A percentile compares a stretch with the other conserved stretches of the same genome.
Conservation (phyloP, 2,113 vertebrate genomes). For the Benitochromis conjunctus region DNA sequence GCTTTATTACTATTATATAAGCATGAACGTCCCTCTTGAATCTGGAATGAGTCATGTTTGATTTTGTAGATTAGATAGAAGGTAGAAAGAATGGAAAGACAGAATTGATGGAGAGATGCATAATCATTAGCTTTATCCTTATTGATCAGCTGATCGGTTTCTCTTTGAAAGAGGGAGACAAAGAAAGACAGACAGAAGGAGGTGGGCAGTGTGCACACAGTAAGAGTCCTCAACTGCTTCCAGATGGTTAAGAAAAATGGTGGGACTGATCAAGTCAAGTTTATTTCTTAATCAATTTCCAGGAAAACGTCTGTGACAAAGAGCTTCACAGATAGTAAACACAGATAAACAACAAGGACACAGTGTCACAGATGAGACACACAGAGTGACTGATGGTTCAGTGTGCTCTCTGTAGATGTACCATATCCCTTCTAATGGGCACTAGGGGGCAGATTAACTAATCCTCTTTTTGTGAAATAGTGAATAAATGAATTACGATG, state of each 20-base stretch:
- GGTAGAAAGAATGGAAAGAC: background rate
- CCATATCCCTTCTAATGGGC: conserved; percentile 20
- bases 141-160: background rate
- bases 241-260: conserved; percentile 20
- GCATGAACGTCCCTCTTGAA: background rate
- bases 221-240: conserved; percentile 12
- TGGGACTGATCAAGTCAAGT: conserved; percentile 13
- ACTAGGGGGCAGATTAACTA: conserved; percentile 20
- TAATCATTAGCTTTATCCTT: background rate
- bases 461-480: conserved; percentile 2
- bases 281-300: conserved; percentile 38
- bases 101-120: background rate
- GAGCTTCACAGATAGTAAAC: conserved; percentile 21
- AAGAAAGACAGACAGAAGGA: background rate
- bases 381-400: conserved; percentile 6
- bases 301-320: conserved; percentile 26
- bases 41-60: background rate
- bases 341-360: conserved; percentile 35
- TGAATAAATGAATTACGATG: conserved; percentile 20
- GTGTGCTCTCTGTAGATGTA: background rate
- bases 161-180: background rate
- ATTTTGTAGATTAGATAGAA: background rate
- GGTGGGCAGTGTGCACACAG: background rate
- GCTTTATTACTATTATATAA: background rate
- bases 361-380: background rate